These are phyloP conservation scores for Aphodius sticticus DNA, from an alignment of 2,888 invertebrate species.

Conservation along the genomic window DNA sequence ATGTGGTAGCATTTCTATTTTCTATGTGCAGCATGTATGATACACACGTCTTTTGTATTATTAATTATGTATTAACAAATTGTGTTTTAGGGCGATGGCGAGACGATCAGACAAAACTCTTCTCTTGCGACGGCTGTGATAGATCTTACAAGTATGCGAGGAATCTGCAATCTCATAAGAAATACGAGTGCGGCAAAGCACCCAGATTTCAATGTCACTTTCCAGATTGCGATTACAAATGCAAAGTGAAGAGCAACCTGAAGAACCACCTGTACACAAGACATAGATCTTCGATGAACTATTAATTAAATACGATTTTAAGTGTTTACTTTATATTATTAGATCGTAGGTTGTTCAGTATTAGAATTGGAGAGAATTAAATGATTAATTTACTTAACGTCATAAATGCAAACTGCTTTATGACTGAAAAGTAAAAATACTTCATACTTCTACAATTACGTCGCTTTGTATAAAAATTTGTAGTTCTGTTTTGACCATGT, in stretches of 20 bases:
- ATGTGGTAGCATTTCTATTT: no score
- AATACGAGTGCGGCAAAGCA: constrained; percentile 49
- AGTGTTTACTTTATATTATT: no score
- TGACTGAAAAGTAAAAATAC: no score
- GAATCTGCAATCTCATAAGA: constrained; percentile 36
- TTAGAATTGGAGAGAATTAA: no score
- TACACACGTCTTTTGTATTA: background rate
- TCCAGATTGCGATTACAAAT: constrained; percentile 31
- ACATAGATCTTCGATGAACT: constrained; percentile 33
- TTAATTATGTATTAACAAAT: background rate
- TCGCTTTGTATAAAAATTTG: no score
- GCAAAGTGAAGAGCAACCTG: constrained; percentile 38
- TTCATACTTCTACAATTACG: no score
- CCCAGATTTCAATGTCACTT: constrained; percentile 49
- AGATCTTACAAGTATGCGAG: constrained; percentile 36
- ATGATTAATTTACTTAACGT: no score
- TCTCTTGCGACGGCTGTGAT: constrained; percentile 28
- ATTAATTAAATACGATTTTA: background rate
- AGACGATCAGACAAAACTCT: constrained; percentile 64
- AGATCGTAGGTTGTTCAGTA: no score
- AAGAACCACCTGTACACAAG: constrained; percentile 40
- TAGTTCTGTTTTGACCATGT: no score
- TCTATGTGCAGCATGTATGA: no score
- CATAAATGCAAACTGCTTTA: no score
- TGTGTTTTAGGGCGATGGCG: constrained; percentile 53